Base-by-base conservation (phyloP, 2,888 invertebrate species). In the Hemithea aestivaria region DNA sequence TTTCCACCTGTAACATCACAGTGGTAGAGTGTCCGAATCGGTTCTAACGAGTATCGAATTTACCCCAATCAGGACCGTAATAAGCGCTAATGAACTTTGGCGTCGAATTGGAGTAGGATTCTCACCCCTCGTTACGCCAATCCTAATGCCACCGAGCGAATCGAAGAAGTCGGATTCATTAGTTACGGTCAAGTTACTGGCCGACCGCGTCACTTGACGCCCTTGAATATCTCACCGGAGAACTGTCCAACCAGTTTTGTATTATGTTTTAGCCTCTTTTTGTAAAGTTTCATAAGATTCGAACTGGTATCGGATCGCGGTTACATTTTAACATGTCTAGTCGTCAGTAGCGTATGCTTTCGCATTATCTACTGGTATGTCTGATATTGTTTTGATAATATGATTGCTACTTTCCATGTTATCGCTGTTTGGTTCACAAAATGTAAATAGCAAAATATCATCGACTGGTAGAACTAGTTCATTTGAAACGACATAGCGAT, bases 381-480 rank as follows among this genome's bases (percentile, higher is more conserved):
- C 9, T 26, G 12, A 6, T 23, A 31, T 27, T 27, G 30, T 22
- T 12, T 26, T 16, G 16, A 16, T 16, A 16, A 4, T n/a, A n/a
- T n/a, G n/a, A n/a, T 7, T 21, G 20, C 20, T 35, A 11, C 20
- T 20, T 29, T 7, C 24, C 16, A 25, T 16, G 20, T 6, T 7
- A 21, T 21, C 30, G 26, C 9, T 20, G 16, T 20, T 29, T 16
- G 5, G 16, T 16, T 16, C 16, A n/a, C 5, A 34, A 21, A 20
- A 27, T 7, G 22, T 28, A 25, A 36, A 29, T 20, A 22, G 3
- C 11, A 27, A 16, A 39, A 20, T 20, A 33, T 20, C 10, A 30
- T 24, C 10, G 7, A 32, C 26, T 12, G 8, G 66, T 62, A 67
- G 68, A 71, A 68, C 71, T 69, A 58, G 58, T 62, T 61, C 48